A percentile compares a stretch with the other conserved stretches of the same genome.
These are phyloP conservation scores for Muschampia plurimacula DNA, from an alignment of 2,888 invertebrate genomes.

Conservation along the genomic window DNA sequence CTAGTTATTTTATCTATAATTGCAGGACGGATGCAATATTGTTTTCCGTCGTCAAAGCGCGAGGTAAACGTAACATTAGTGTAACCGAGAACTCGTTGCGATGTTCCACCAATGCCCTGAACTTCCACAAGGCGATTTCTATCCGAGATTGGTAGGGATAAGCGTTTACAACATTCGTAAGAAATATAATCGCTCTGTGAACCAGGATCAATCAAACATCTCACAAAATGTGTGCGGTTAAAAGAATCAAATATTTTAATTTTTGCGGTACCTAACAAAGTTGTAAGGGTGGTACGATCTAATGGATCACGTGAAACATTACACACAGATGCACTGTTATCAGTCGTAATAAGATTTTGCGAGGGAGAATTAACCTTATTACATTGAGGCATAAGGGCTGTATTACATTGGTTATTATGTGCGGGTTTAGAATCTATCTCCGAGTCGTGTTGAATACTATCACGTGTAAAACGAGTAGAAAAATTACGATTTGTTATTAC, in stretches of 20 bases:
- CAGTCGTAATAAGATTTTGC: not conserved
- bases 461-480: not conserved
- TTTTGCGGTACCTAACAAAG: conserved; percentile 10
- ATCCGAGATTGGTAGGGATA: conserved; percentile 12
- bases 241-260: conserved; percentile 1
- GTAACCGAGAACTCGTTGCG: conserved; percentile 18
- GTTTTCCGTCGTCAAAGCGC: not conserved
- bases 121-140: conserved; percentile 1
- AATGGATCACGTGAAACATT: not conserved
- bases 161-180: conserved; percentile 21
- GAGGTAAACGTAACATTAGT: conserved; percentile 2
- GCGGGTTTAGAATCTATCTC: not conserved
- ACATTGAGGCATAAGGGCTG: not conserved
- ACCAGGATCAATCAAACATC: conserved; percentile 11
- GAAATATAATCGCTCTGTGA: conserved; percentile 31
- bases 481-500: no score
- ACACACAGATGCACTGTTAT: not conserved
- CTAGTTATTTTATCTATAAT: not conserved
- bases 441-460: not conserved
- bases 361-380: not conserved
- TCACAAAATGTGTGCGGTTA: not conserved
- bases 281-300: not conserved
- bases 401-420: not conserved
- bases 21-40: not conserved
- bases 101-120: conserved; percentile 10